Base-by-base conservation (phyloP, 2,888 invertebrate genomes). In the Phalangium opilio region DNA sequence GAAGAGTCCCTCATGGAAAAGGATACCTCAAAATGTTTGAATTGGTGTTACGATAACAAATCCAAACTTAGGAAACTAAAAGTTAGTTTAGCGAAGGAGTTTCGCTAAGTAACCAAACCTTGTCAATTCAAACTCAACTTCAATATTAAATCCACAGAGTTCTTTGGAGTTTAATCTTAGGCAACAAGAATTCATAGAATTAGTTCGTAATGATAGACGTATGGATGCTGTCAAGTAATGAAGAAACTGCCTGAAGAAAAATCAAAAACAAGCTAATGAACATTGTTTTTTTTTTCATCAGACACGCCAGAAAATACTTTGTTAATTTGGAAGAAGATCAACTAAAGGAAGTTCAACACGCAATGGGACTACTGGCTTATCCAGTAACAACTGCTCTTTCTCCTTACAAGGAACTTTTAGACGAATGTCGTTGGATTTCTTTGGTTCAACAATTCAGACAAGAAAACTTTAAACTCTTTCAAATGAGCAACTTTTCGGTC, bases 41-140 rank as follows among this genome's bases (percentile, higher is more conserved):
- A 81, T 52, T 95, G 95, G 95, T 95, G 95, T 69, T 83, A 86
- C 61, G 95, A 95, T 64, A 93, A 95, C 71, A 83, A 87, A 66
- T 90, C 90, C 33, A 93, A 91, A 64, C 74, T 95, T 53, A 73
- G 91, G 47, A 93, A 93, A 70, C 76, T 93, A 54, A 85, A 86
- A 67, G 66, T 65, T 54, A 48, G 34, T 11, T 11, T 8, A 41
- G 18, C 20, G 18, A n/a, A 17, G 42, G 12, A 15, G 12, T 12
- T 7, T 40, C 40, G 12, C 12, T 34, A 34, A 34, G n/a, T 34
- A 34, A 27, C 21, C 5, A 43, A 36, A 18, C 21, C 45, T 43
- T 47, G 34, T 41, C n/a, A n/a, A n/a, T 41, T 45, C 14, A 15
- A 18, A 14, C 20, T 32, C 20, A 34, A n/a, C 14, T 34, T 34